Conservation (phyloP, 2,888 invertebrate genomes). For the Polyommatus iphigenia region DNA sequence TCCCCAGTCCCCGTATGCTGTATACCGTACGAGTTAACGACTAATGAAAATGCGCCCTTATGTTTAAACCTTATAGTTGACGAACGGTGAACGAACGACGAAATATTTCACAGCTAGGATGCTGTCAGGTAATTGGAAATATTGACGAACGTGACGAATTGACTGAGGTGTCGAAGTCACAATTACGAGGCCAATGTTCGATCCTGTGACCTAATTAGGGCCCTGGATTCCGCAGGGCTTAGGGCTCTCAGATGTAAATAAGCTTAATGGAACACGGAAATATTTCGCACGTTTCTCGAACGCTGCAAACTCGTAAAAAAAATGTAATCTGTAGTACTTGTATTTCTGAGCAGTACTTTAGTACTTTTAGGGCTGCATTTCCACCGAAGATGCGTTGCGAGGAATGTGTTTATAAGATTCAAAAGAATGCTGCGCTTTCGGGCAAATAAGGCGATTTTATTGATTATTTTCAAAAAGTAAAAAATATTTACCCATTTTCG, state of each 20-base stretch:
- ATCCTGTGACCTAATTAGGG: constrained; percentile 11
- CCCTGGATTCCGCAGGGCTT: background rate
- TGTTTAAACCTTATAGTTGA: too few relatives aligned
- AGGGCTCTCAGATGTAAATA: constrained; percentile 1
- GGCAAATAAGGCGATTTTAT: too few relatives aligned
- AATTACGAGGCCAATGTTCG: constrained; percentile 2
- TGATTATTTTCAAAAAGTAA: too few relatives aligned
- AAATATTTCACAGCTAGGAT: background rate
- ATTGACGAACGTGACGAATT: background rate
- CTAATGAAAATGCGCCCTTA: too few relatives aligned
- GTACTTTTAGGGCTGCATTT: too few relatives aligned
- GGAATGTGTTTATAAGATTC: too few relatives aligned
- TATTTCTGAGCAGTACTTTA: background rate
- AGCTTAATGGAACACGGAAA: background rate
- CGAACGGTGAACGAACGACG: too few relatives aligned
- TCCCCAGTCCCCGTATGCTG: too few relatives aligned
- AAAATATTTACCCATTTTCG: too few relatives aligned
- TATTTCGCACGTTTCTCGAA: background rate
- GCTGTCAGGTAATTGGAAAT: background rate
- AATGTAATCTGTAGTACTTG: background rate
- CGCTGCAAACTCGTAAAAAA: background rate
- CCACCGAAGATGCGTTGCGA: too few relatives aligned
- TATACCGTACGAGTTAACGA: too few relatives aligned
- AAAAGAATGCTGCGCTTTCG: too few relatives aligned
- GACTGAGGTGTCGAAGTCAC: background rate